Conservation (phyloP, 1,140 invertebrate genomes). For the Mactra quadrangularis region DNA sequence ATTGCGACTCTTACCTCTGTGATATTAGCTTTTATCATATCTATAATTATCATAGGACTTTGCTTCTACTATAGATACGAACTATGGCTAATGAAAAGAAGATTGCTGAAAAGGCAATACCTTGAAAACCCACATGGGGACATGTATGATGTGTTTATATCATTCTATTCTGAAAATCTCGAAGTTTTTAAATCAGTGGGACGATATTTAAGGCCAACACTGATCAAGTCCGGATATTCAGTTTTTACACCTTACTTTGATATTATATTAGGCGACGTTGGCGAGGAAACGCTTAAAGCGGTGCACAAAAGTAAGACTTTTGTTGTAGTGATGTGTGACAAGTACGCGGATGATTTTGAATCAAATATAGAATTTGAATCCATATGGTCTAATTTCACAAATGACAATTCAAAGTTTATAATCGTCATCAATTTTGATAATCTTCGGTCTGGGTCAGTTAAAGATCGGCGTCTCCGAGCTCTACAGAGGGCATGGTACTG, state of each 20-base stretch:
- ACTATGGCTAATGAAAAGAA: constrained; percentile 4
- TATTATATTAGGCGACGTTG: neutral
- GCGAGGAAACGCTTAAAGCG: neutral
- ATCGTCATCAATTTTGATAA: constrained; percentile 27
- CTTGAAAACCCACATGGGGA: neutral
- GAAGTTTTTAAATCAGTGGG: neutral
- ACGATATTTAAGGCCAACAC: neutral
- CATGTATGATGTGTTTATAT: constrained; percentile 10
- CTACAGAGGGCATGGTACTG: neutral
- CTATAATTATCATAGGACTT: neutral
- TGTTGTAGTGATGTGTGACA: constrained; percentile 24
- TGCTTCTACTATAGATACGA: neutral
- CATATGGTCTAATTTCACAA: constrained; percentile 18
- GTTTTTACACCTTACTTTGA: constrained; percentile 9
- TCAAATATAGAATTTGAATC: constrained; percentile 12
- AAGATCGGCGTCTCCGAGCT: constrained; percentile 9
- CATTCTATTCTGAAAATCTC: neutral
- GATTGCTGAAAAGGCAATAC: neutral
- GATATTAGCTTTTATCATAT: neutral
- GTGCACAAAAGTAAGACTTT: neutral
- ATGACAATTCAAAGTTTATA: constrained; percentile 14
- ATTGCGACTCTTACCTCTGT: neutral
- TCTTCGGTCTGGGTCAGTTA: neutral
- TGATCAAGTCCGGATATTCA: constrained; percentile 5
- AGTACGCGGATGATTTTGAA: neutral